A percentile compares a stretch with the other conserved stretches of the same genome.
Conservation (phyloP, 92 coral and sea anemone genomes). For the Zoanthus solanderi region DNA sequence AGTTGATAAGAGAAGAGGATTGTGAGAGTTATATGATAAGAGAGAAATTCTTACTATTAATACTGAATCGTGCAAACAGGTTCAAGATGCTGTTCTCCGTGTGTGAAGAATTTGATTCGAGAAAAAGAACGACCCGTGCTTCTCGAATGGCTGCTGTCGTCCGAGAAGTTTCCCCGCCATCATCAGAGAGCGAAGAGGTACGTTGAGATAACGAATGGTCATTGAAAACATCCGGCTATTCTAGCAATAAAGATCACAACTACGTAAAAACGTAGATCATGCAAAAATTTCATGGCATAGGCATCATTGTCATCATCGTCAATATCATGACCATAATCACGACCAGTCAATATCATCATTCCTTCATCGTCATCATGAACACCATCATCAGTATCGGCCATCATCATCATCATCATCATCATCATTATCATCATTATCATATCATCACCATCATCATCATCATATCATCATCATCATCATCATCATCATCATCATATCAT, state of each 20-base stretch:
- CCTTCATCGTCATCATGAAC: too few relatives aligned
- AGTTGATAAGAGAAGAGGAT: too few relatives aligned
- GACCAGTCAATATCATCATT: too few relatives aligned
- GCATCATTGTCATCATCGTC: not conserved
- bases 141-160: constrained; percentile 79
- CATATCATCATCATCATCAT: not conserved
- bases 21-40: too few relatives aligned
- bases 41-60: not conserved
- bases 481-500: too few relatives aligned
- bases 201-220: not conserved
- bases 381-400: too few relatives aligned
- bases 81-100: constrained; percentile 90
- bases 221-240: not conserved
- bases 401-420: too few relatives aligned
- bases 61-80: constrained; percentile 46
- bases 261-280: not conserved
- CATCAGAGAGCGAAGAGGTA: constrained; percentile 96
- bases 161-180: constrained; percentile 78
- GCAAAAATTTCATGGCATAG: not conserved
- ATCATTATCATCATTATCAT: too few relatives aligned
- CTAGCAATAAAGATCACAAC: too few relatives aligned
- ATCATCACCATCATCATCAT: too few relatives aligned
- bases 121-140: constrained; percentile 90
- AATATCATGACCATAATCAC: not conserved
- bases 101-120: constrained; percentile 92